Conservation (phyloP, 64 coral and sea anemone genomes). For the Orbicella faveolata region DNA sequence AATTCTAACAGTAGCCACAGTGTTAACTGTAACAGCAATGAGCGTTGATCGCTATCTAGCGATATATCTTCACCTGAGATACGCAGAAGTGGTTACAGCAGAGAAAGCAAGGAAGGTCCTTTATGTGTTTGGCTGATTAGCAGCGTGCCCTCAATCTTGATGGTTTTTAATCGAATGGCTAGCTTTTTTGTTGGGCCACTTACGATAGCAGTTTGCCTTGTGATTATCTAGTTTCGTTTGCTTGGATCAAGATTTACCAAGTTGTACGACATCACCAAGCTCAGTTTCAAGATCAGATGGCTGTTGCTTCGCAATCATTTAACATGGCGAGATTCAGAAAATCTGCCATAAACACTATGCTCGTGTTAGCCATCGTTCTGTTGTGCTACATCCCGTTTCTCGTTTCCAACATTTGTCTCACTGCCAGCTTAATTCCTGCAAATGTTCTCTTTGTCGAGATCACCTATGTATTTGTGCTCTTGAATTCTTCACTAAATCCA, state of each 20-base stretch:
- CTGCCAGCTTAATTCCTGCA: background rate
- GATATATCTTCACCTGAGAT: background rate
- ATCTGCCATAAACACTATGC: background rate
- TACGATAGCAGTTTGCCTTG: background rate
- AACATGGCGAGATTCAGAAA: background rate
- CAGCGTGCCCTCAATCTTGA: background rate
- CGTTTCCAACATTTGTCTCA: background rate
- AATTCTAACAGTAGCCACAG: background rate
- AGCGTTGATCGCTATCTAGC: background rate
- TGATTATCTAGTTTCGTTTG: background rate
- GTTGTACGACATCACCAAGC: slow-evolving; percentile 23
- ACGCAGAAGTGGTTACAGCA: background rate
- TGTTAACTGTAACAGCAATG: background rate
- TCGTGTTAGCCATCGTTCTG: background rate
- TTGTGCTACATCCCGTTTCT: background rate
- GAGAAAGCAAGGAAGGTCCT: background rate
- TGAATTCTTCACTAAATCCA: background rate
- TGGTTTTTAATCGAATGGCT: background rate
- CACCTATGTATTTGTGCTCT: background rate
- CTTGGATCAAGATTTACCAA: background rate
- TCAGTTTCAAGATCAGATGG: background rate
- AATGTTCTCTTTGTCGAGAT: background rate
- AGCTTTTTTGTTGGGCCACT: background rate
- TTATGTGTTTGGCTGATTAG: background rate
- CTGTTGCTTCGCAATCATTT: background rate